These are phyloP conservation scores for Phylloscopus whistleri DNA, from an alignment of 2,113 vertebrate genomes.

Conservation along the genomic window DNA sequence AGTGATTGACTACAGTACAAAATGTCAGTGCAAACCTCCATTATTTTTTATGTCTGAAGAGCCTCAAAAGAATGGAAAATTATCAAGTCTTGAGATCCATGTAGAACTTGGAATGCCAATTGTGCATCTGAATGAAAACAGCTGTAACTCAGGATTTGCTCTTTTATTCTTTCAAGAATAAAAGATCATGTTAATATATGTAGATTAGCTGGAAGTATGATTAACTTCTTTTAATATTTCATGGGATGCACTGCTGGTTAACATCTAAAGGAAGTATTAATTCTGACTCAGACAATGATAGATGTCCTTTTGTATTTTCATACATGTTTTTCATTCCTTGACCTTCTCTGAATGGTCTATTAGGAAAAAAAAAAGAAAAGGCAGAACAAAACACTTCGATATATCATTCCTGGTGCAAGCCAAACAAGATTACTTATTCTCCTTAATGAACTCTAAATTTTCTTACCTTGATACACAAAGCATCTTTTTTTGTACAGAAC, in stretches of 20 bases:
- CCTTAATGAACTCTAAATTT: background rate
- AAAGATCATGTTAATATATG: background rate
- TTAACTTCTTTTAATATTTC: background rate
- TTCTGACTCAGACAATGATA: background rate
- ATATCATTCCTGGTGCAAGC: background rate
- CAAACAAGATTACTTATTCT: background rate
- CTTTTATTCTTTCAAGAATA: background rate
- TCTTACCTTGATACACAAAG: background rate
- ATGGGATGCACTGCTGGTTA: background rate
- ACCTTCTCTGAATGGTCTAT: background rate
- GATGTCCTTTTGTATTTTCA: background rate
- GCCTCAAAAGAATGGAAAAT: background rate
- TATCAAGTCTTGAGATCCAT: background rate
- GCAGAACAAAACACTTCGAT: background rate
- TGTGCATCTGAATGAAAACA: background rate
- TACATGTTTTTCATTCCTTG: background rate
- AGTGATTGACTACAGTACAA: background rate
- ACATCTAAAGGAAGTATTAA: background rate
- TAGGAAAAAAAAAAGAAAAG: background rate
- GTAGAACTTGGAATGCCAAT: background rate
- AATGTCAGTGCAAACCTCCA: background rate
- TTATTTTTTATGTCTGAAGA: background rate
- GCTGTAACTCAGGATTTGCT: background rate
- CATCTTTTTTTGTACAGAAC: background rate
- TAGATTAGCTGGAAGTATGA: background rate